phyloP scores from a whole-genome alignment of 2,888 invertebrate genomes.

The Spisula subtruncata region DNA sequence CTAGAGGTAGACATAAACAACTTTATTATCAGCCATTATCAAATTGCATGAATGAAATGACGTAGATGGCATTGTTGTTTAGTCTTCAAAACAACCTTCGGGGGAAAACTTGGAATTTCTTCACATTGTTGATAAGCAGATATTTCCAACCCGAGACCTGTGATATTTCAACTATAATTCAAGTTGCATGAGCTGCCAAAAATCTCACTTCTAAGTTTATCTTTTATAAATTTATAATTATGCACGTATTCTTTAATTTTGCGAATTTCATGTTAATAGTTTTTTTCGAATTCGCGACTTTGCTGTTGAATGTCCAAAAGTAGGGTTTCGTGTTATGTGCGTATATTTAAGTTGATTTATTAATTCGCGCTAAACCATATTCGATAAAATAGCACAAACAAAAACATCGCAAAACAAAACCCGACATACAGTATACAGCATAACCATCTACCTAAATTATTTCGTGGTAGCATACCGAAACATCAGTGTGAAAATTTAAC shows the following conservation, averaged over 20 bases:
- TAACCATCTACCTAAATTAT: neutral
- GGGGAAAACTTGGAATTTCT: neutral
- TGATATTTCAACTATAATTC: neutral
- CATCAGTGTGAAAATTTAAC: neutral
- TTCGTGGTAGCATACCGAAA: neutral
- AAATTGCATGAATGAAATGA: slow-evolving; percentile 6
- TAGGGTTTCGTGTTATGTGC: no score
- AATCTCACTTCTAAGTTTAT: neutral
- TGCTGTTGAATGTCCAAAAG: no score
- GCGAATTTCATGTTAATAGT: no score
- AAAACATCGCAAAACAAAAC: no score
- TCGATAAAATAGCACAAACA: no score
- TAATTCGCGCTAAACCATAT: no score
- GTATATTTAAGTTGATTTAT: no score
- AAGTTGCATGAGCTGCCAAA: neutral
- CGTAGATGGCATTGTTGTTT: neutral
- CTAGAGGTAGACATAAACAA: neutral
- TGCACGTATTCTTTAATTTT: neutral
- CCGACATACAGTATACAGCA: neutral
- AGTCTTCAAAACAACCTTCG: neutral
- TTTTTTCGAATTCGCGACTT: no score
- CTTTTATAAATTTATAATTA: neutral
- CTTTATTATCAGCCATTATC: neutral
- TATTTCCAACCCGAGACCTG: neutral
- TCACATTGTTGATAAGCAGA: slow-evolving; percentile 15